Evolutionary conservation across 2,888 invertebrate species (phyloP).

Genomic region (Monoplex corrugatus): DNA sequence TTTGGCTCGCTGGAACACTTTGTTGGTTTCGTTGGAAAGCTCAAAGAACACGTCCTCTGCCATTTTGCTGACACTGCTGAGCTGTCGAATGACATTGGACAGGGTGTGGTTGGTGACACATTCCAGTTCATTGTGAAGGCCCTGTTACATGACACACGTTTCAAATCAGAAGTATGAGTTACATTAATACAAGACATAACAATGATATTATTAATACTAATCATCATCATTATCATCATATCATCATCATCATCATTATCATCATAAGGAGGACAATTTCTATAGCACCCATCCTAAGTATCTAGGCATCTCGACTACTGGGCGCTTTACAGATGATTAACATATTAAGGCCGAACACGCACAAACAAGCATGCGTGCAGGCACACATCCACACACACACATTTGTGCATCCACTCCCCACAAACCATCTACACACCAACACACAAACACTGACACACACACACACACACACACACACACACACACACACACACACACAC

Average conservation of each 20-base stretch:
- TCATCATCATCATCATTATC: too few species aligned
- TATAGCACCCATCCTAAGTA: too few species aligned
- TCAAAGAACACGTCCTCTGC: slow-evolving; percentile 99
- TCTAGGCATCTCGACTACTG: too few species aligned
- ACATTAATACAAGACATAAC: neutral
- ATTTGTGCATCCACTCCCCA: neutral
- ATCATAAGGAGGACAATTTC: too few species aligned
- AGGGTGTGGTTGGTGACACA: slow-evolving; percentile 98
- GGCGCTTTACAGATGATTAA: too few species aligned
- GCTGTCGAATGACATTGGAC: slow-evolving; percentile 92
- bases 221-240: too few species aligned
- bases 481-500: too few species aligned
- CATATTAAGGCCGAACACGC: too few species aligned
- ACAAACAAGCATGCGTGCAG: neutral
- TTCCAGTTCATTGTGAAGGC: slow-evolving; percentile 91
- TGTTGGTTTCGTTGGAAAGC: slow-evolving; percentile 94
- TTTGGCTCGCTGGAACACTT: slow-evolving; percentile 93
- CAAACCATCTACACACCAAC: too few species aligned
- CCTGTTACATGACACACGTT: slow-evolving; percentile 82
- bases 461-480: too few species aligned
- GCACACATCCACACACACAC: neutral
- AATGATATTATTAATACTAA: neutral
- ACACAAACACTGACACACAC: too few species aligned
- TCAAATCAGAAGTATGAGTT: neutral
- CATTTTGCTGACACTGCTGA: slow-evolving; percentile 94